phyloP scores from a whole-genome alignment of 2,113 vertebrate genomes.

The Elephantulus edwardii region DNA sequence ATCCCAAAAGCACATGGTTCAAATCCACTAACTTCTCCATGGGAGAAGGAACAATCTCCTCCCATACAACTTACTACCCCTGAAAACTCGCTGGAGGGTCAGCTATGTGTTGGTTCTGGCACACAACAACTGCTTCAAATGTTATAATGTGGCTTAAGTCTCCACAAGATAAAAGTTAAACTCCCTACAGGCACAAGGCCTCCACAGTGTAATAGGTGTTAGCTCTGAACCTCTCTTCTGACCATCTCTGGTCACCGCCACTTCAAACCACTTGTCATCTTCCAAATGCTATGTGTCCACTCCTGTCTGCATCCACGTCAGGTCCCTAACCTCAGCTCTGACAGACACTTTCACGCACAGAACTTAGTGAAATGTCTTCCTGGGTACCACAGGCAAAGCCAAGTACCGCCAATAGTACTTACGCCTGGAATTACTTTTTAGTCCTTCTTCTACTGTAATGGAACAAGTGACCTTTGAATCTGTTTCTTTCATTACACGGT shows the following conservation, averaged over 20 bases:
- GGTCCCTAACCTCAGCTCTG: neutral
- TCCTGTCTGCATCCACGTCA: neutral
- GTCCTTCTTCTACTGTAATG: neutral
- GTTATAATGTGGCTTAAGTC: neutral
- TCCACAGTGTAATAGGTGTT: neutral
- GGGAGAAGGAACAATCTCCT: no score
- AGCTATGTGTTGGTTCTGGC: no score
- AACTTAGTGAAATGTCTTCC: neutral
- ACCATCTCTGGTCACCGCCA: neutral
- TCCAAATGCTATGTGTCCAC: neutral
- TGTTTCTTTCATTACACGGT: neutral
- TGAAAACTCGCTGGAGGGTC: no score
- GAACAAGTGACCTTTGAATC: neutral
- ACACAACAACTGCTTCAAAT: no score
- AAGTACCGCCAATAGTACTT: neutral
- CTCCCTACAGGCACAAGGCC: neutral
- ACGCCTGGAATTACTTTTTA: neutral
- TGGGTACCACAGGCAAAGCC: neutral
- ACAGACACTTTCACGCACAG: neutral
- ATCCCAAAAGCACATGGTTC: no score
- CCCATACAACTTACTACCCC: no score
- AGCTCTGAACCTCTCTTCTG: neutral
- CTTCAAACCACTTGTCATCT: accelerated
- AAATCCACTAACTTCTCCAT: no score
- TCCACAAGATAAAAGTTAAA: neutral